Base-by-base conservation (phyloP, 2,888 invertebrate genomes). In the Rhogogaster chlorosoma region DNA sequence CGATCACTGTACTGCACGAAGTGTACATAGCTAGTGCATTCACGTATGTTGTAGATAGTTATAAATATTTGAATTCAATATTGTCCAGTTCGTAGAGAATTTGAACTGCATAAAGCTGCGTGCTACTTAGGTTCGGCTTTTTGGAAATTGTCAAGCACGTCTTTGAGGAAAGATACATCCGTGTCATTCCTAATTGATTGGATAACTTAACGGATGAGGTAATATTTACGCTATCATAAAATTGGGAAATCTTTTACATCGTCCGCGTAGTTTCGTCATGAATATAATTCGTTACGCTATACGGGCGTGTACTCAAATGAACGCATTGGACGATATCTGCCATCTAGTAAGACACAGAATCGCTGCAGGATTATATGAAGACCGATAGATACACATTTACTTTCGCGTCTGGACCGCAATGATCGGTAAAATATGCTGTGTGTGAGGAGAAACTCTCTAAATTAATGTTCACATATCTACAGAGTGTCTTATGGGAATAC, bases 361-460 rank as follows among this genome's bases (percentile, higher is more conserved):
- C 10, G 77, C 7, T 32, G 26, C 26, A 15, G 29, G 29, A 77
- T 77, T 53, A 77, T 53, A 36, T 7, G 61, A 77, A 53, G 22
- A 80, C 38, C 18, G 6, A 22, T 57, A 61, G 80, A 57, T 61
- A 61, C 22, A 32, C 57, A 26, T 61, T 80, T 57, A 61, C 80
- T 80, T 80, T 80, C 80, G 61, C 36, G 22, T 32, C 80, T 38
- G 61, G 80, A 80, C 77, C 77, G 57, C 38, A 57, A 61, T 38
- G 57, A 80, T 80, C 80, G 80, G 9, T 61, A 80, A 61, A 61
- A 80, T 49, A 80, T 61, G 38, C 38, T 36, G 36, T 61, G 61
- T 80, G 38, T 61, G 36, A 38, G 26, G 80, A 80, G 80, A 80
- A 80, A 80, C 80, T 80, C 80, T 57, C 77, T 77, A n/a, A 29